A percentile compares a stretch with the other conserved stretches of the same genome.
phyloP scores from a whole-genome alignment of 2,888 invertebrate species.

The Shargacucullia verbasci region DNA sequence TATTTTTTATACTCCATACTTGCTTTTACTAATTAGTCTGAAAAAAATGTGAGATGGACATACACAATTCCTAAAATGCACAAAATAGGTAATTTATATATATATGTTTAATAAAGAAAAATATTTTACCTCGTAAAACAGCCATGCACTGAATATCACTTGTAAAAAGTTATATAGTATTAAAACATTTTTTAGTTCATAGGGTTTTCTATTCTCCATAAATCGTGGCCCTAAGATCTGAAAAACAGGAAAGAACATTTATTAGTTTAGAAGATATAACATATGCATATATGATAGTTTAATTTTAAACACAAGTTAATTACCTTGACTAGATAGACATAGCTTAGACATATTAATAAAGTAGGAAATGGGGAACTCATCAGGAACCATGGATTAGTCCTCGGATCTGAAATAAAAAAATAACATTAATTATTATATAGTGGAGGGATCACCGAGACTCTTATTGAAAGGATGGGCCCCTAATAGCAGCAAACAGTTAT shows the following conservation, averaged over 20 bases:
- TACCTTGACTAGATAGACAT: conserved; percentile 97
- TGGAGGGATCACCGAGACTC: too few relatives aligned
- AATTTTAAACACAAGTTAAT: conserved; percentile 2
- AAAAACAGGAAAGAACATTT: conserved; percentile 60
- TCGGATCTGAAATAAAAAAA: conserved; percentile 91
- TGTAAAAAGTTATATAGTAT: conserved; percentile 95
- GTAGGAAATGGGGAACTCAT: conserved; percentile 98
- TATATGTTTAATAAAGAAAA: background rate
- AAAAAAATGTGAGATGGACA: conserved; percentile 1
- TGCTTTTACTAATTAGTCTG: background rate
- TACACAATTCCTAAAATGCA: conserved; percentile 5
- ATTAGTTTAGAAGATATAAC: background rate
- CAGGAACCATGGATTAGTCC: conserved; percentile 97
- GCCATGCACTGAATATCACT: conserved; percentile 96
- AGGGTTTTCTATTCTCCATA: conserved; percentile 97
- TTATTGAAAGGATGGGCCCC: too few relatives aligned
- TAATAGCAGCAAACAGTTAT: too few relatives aligned
- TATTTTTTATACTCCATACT: background rate
- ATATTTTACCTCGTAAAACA: conserved; percentile 95
- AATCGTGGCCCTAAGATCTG: conserved; percentile 95
- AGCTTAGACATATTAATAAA: conserved; percentile 95
- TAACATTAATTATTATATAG: conserved; percentile 1
- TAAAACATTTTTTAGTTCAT: conserved; percentile 93
- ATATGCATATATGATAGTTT: background rate
- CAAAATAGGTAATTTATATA: background rate